phyloP scores from a whole-genome alignment of 2,113 vertebrate genomes.

The Cygnus atratus region DNA sequence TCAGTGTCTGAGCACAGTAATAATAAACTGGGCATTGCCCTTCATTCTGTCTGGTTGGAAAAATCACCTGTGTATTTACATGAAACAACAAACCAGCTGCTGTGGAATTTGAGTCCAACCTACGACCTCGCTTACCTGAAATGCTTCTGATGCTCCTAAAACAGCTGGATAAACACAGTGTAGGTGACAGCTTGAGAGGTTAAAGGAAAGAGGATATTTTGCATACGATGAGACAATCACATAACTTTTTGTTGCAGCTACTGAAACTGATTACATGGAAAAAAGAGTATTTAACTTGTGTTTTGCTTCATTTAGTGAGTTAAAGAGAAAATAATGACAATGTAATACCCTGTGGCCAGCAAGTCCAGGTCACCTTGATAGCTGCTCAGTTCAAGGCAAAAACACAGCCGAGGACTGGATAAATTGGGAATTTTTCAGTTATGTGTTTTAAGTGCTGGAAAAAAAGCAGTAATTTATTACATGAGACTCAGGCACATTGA shows the following conservation, averaged over 20 bases:
- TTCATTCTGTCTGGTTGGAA: neutral
- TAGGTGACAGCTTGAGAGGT: neutral
- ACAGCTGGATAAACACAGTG: neutral
- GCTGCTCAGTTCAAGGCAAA: neutral
- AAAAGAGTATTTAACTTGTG: neutral
- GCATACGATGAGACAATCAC: neutral
- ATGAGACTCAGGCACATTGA: neutral
- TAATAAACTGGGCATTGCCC: neutral
- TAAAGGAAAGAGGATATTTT: neutral
- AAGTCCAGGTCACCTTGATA: neutral
- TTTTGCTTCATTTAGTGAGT: neutral
- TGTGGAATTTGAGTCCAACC: neutral
- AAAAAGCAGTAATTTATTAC: neutral
- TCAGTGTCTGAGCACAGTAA: neutral
- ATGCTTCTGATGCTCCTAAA: neutral
- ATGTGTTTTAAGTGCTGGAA: neutral
- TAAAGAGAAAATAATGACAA: neutral
- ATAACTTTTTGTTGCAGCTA: neutral
- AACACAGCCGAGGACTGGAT: neutral
- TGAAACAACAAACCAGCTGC: constrained; percentile 2
- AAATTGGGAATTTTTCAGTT: neutral
- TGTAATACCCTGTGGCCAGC: neutral
- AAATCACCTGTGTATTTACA: constrained; percentile 17
- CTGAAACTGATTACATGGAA: neutral
- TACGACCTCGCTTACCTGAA: neutral